Evolutionary conservation across 1,140 invertebrate species (phyloP), one percentile per base, ranked within the genome.

Genomic region (Cardiocondyla obscurior): DNA sequence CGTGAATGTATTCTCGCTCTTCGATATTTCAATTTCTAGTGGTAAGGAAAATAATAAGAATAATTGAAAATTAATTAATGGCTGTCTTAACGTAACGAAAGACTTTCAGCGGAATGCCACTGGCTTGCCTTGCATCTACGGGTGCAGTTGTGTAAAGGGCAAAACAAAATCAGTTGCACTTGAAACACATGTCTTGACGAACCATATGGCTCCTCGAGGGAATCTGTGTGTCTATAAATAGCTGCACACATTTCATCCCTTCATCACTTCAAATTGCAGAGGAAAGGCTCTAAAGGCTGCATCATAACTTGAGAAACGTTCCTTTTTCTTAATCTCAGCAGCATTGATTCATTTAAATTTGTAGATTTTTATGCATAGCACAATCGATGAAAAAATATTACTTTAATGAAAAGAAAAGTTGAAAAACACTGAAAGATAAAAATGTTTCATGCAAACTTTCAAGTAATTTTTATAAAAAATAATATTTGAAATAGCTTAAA

Each of bases 161-260:
- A 69, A 79, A 53, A 79, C 25, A 69, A 53, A n/a, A 79, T 69
- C 5, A 67, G 33, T 67, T 53, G 46, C 62, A 42, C 46, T 74
- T 55, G 42, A 77, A 83, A 74, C 84, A 90, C 60, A 89, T 86
- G 87, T 74, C 69, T 86, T 62, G 55, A 36, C 81, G 74, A 58
- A 58, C 87, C 89, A 90, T 83, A 90, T 90, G 87, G 89, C 87
- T 83, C 39, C 57, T 62, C 60, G 39, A 46, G 72, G 65, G 58
- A 69, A 84, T 85, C 83, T 84, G 62, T 69, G 73, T 53, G 77
- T 83, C 83, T 87, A 90, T 85, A 87, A 87, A 87, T 87, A 89
- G 58, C 73, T 84, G 57, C 76, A 82, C 46, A 49, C 28, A 58
- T 72, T 46, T 46, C 81, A 60, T 86, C 73, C 79, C 55, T 84